These are phyloP conservation scores for Diachasmimorpha longicaudata DNA, from an alignment of 1,140 invertebrate genomes.

Conservation along the genomic window DNA sequence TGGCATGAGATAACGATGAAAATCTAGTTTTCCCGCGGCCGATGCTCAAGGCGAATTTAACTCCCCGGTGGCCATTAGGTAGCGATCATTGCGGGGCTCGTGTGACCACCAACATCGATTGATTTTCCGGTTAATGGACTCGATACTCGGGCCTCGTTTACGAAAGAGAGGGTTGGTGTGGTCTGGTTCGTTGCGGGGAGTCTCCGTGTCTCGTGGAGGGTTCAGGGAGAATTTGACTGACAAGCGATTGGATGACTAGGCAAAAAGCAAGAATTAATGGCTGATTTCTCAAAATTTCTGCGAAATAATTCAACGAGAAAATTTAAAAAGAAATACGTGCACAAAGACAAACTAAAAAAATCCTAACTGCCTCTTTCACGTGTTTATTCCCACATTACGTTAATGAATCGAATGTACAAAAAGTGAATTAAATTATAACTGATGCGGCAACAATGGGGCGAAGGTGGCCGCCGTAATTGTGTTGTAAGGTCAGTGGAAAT, in stretches of 20 bases:
- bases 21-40: background rate
- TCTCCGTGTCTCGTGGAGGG: too few species aligned
- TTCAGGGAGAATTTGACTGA: too few species aligned
- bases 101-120: background rate
- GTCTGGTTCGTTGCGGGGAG: too few species aligned
- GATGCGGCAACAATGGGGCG: background rate
- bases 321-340: too few species aligned
- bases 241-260: too few species aligned
- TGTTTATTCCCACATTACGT: background rate
- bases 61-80: background rate
- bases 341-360: too few species aligned
- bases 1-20: background rate
- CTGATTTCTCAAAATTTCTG: too few species aligned
- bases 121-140: constrained; percentile 3
- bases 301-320: too few species aligned
- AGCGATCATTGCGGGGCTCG: background rate
- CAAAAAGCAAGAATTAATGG: too few species aligned
- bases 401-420: background rate
- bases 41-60: background rate
- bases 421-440: background rate
- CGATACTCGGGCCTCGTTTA: background rate
- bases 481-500: background rate
- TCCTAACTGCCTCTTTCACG: too few species aligned
- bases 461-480: background rate
- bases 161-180: too few species aligned